phyloP scores from a whole-genome alignment of 2,888 invertebrate genomes.

The Marasmarcha lunaedactyla region DNA sequence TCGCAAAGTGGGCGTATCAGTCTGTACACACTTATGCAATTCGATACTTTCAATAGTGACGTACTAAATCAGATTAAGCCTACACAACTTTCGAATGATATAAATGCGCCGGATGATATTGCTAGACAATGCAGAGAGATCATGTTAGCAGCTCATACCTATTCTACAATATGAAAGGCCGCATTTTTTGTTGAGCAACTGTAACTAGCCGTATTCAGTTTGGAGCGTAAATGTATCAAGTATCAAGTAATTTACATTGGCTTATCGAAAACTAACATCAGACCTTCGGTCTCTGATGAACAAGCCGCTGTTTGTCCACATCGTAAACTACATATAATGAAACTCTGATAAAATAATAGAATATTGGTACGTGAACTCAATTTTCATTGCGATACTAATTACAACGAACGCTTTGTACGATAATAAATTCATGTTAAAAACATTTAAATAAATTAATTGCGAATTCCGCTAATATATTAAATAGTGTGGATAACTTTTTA shows the following conservation, averaged over 20 bases:
- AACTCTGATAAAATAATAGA: neutral
- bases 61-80: neutral
- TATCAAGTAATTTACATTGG: too few species aligned
- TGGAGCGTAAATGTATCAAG: too few species aligned
- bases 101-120: neutral
- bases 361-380: neutral
- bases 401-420: too few species aligned
- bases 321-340: neutral
- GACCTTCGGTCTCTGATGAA: neutral
- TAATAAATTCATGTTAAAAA: too few species aligned
- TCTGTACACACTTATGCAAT: neutral
- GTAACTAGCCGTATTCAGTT: too few species aligned
- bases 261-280: neutral
- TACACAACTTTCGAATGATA: conserved; percentile 1
- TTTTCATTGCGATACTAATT: neutral
- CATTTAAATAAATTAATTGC: too few species aligned
- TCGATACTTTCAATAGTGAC: neutral
- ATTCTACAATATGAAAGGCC: too few species aligned
- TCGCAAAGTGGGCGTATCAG: conserved; percentile 1
- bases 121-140: too few species aligned
- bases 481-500: too few species aligned
- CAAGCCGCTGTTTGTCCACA: neutral
- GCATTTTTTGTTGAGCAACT: too few species aligned
- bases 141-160: too few species aligned
- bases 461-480: too few species aligned